Percentiles rank a stretch among this genome's conserved stretches.
These are phyloP conservation scores for Phodopus roborovskii DNA, from an alignment of 2,113 vertebrate genomes.

Conservation along the genomic window DNA sequence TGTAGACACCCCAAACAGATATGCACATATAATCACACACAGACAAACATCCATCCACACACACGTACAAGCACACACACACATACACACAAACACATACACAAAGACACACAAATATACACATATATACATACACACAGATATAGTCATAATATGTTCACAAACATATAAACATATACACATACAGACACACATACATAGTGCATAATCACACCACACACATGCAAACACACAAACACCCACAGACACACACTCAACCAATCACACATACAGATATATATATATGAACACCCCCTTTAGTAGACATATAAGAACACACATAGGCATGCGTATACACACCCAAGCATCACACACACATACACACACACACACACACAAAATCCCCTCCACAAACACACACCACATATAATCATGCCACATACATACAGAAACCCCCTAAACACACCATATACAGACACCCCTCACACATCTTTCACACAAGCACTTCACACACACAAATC, in stretches of 20 bases:
- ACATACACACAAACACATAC: no score
- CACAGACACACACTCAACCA: not conserved
- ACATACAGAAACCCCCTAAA: no score
- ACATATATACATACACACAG: not conserved
- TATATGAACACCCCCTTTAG: not conserved
- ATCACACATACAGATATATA: not conserved
- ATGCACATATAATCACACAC: not conserved
- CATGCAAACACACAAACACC: not conserved
- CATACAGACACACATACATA: not conserved
- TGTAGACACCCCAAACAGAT: not conserved
- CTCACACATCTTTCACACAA: not conserved
- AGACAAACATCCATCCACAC: not conserved
- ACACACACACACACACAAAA: not conserved
- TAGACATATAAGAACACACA: not conserved
- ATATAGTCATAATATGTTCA: not conserved
- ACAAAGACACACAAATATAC: not conserved
- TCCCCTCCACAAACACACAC: not conserved
- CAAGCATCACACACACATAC: not conserved
- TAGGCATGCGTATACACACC: not conserved
- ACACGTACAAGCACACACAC: accelerated
- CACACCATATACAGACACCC: not conserved
- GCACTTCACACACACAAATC: not conserved
- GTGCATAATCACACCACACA: not conserved
- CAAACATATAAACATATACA: not conserved
- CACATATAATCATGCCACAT: not conserved